Conservation (phyloP, 2,797 vertebrate species). For the Sciaenops ocellatus region DNA sequence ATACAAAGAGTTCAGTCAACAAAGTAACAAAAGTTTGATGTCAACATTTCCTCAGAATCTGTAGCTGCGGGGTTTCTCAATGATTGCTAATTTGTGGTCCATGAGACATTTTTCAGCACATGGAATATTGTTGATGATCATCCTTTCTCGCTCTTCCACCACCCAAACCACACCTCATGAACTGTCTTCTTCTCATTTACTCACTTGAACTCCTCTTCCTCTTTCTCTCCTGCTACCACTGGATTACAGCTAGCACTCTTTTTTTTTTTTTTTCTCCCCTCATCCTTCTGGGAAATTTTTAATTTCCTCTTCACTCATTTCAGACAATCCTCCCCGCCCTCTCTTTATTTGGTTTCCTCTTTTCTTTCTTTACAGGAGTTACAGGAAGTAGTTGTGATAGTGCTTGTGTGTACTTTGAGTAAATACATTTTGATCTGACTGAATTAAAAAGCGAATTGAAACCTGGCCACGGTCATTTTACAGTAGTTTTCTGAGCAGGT, state of each 20-base stretch:
- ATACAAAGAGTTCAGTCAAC: background rate
- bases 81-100: background rate
- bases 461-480: slow-evolving; percentile 6
- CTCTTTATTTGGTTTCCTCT: background rate
- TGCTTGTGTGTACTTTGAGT: background rate
- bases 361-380: background rate
- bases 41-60: slow-evolving; percentile 19
- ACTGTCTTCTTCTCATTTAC: background rate
- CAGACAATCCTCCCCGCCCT: background rate
- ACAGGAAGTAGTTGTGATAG: background rate
- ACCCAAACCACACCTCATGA: background rate
- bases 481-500: accelerated
- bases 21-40: too few species aligned
- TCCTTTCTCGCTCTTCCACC: background rate
- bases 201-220: background rate
- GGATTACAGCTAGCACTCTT: background rate
- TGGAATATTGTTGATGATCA: background rate
- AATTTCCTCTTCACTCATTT: slow-evolving; percentile 20
- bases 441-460: slow-evolving; percentile 14
- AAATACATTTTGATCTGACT: background rate
- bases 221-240: background rate
- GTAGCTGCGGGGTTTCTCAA: background rate
- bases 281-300: slow-evolving; percentile 2
- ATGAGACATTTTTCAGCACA: background rate
- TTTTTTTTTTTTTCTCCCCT: background rate